These are phyloP conservation scores for Enteromius viviparus DNA, from an alignment of 2,797 vertebrate species.

Conservation along the genomic window DNA sequence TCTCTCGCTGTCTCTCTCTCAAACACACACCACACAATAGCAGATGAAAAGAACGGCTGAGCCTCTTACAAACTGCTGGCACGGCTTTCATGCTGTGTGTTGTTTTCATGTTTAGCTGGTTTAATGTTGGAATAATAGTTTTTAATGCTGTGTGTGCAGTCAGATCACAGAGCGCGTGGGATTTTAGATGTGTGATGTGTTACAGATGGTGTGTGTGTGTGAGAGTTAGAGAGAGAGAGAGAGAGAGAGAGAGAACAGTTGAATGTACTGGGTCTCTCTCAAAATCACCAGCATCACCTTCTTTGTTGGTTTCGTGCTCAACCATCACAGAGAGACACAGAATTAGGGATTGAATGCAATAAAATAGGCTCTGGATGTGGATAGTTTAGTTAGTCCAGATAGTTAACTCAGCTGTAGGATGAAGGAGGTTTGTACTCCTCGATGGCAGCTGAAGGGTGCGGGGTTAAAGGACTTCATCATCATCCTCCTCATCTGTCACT, in stretches of 20 bases:
- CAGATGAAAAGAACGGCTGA: slow-evolving; percentile 70
- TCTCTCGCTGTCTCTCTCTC: neutral
- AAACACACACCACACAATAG: neutral
- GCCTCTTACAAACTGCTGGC: slow-evolving; percentile 78
- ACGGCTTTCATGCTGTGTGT: slow-evolving; percentile 74
- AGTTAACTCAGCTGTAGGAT: slow-evolving; percentile 13
- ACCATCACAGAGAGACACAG: slow-evolving; percentile 21
- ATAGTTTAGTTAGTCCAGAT: slow-evolving; percentile 1
- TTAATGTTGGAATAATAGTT: slow-evolving; percentile 26
- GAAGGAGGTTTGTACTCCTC: slow-evolving; percentile 53
- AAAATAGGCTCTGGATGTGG: slow-evolving; percentile 15
- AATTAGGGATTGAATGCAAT: slow-evolving; percentile 15
- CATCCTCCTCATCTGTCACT: slow-evolving; percentile 67
- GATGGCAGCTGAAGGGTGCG: slow-evolving; percentile 72
- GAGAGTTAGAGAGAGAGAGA: slow-evolving; percentile 36
- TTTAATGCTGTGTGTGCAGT: slow-evolving; percentile 11
- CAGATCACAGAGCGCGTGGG: neutral
- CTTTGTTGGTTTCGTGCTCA: slow-evolving; percentile 55
- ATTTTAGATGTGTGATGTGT: neutral
- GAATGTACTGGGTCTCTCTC: slow-evolving; percentile 72
- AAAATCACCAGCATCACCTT: slow-evolving; percentile 54
- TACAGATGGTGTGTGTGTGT: slow-evolving; percentile 61
- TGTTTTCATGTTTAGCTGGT: slow-evolving; percentile 37
- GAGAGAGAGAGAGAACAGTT: slow-evolving; percentile 48
- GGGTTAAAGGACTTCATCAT: slow-evolving; percentile 53